Percentiles rank a stretch among this genome's conserved stretches.
phyloP scores from a whole-genome alignment of 2,113 vertebrate species.

The Sturnus vulgaris region DNA sequence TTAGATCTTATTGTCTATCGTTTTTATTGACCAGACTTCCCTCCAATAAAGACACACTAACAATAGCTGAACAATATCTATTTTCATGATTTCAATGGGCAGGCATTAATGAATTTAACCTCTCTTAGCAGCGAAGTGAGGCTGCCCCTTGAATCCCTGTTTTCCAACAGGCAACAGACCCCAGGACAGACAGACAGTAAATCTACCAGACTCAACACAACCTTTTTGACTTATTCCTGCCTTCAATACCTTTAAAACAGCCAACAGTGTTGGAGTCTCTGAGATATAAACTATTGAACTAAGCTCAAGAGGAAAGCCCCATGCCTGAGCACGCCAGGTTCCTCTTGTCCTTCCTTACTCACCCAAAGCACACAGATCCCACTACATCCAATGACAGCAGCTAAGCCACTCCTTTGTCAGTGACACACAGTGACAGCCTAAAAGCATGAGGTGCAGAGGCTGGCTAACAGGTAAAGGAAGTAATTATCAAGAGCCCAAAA shows the following conservation, averaged over 20 bases:
- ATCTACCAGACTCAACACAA: background rate
- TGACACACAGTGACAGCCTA: background rate
- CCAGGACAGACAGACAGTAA: accelerated
- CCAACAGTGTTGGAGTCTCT: background rate
- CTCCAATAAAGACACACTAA: background rate
- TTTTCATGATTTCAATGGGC: background rate
- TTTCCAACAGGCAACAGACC: background rate
- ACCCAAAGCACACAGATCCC: background rate
- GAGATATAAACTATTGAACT: background rate
- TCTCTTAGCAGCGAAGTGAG: accelerated
- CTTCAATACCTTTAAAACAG: background rate
- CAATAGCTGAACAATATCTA: background rate
- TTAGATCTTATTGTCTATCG: background rate
- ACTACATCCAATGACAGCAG: accelerated
- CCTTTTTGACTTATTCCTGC: background rate
- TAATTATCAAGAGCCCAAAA: background rate
- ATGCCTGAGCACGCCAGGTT: background rate
- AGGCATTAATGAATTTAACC: background rate
- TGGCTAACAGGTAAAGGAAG: background rate
- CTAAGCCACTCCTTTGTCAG: background rate
- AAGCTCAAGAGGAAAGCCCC: background rate
- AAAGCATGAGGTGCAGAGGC: background rate
- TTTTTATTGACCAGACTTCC: background rate
- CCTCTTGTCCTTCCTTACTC: background rate
- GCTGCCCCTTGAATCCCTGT: background rate